Evolutionary conservation across 2,888 invertebrate genomes (phyloP).

Genomic region (Lutraria lutraria): DNA sequence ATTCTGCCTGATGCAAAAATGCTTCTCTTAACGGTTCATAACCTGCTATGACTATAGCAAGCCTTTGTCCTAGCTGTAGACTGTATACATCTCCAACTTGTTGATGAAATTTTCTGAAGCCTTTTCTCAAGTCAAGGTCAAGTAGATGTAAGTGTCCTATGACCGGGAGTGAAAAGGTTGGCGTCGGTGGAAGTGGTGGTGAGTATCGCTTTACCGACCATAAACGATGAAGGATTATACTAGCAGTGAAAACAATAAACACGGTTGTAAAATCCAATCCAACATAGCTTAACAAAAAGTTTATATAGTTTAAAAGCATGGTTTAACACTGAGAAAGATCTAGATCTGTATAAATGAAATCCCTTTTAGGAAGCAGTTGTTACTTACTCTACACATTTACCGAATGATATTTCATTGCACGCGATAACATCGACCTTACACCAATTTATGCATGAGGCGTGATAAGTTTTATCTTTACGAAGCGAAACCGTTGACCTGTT

Average conservation of each 20-base stretch:
- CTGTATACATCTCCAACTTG: constrained; percentile 49
- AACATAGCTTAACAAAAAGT: neutral
- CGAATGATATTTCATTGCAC: no score
- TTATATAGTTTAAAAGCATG: neutral
- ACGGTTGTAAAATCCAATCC: neutral
- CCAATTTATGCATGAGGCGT: no score
- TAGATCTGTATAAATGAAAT: no score
- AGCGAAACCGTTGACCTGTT: no score
- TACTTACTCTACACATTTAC: no score
- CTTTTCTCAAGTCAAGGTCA: constrained; percentile 27
- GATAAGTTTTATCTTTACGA: no score
- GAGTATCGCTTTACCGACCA: neutral
- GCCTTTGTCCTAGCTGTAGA: constrained; percentile 37
- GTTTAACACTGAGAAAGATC: neutral
- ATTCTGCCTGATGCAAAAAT: constrained; percentile 41
- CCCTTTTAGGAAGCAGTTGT: no score
- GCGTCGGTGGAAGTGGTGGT: constrained; percentile 50
- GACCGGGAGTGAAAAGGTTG: constrained; percentile 41
- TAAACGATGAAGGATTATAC: constrained; percentile 24
- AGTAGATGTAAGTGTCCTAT: constrained; percentile 52
- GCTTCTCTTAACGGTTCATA: constrained; percentile 49
- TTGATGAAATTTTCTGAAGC: constrained; percentile 30
- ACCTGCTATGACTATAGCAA: constrained; percentile 40
- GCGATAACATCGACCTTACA: no score
- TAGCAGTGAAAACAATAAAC: constrained; percentile 15